These are phyloP conservation scores for Labeo calbasu DNA, from an alignment of 2,797 vertebrate genomes.

Conservation along the genomic window DNA sequence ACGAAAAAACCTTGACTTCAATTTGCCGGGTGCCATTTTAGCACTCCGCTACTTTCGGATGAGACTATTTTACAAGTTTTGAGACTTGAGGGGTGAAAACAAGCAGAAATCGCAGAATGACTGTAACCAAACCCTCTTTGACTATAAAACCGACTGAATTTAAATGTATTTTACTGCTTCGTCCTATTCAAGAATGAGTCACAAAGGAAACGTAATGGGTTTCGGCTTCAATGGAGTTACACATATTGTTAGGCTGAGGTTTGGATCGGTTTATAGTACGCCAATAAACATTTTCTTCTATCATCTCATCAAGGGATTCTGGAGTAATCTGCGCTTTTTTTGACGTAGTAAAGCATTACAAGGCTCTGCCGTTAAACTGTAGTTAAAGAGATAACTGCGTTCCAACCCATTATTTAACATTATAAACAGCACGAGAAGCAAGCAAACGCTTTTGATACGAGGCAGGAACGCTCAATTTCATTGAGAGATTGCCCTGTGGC, in stretches of 20 bases:
- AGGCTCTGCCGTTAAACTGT: conserved; percentile 61
- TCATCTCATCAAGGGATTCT: conserved; percentile 48
- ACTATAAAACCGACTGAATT: background rate
- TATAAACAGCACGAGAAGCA: conserved; percentile 75
- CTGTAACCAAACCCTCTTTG: conserved; percentile 9
- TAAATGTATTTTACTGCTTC: conserved; percentile 3
- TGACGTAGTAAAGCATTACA: conserved; percentile 63
- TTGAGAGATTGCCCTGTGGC: conserved; percentile 70
- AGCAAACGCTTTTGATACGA: conserved; percentile 59
- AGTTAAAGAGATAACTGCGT: conserved; percentile 71
- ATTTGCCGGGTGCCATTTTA: conserved; percentile 77
- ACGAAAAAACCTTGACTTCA: conserved; percentile 71
- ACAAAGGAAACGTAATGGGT: conserved; percentile 30
- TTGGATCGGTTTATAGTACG: conserved; percentile 42
- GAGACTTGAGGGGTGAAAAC: conserved; percentile 68
- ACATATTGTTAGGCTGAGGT: conserved; percentile 33
- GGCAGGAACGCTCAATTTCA: conserved; percentile 73
- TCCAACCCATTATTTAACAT: conserved; percentile 70
- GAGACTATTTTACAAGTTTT: conserved; percentile 69
- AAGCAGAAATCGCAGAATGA: conserved; percentile 59
- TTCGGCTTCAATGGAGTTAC: conserved; percentile 20
- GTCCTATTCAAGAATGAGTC: conserved; percentile 14
- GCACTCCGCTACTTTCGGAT: conserved; percentile 70
- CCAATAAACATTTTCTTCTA: conserved; percentile 47
- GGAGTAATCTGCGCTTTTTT: conserved; percentile 65